Conservation (phyloP, 2,888 invertebrate species). For the Napeogenes inachia region DNA sequence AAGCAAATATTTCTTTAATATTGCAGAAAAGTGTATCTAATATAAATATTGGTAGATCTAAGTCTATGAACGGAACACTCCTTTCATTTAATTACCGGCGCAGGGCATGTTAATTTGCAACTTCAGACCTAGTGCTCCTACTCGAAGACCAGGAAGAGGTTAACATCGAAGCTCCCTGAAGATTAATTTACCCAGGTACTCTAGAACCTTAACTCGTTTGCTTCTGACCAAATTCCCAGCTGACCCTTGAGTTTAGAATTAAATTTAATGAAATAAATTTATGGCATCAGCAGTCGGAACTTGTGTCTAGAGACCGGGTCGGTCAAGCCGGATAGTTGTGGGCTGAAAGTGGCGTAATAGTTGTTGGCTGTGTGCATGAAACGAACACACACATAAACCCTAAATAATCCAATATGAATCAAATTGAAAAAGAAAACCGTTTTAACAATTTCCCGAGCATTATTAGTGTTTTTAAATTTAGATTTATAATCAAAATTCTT, state of each 20-base stretch:
- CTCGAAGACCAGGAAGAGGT: conserved; percentile 60
- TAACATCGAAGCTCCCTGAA: conserved; percentile 75
- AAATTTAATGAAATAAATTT: conserved; percentile 76
- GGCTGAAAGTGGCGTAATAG: conserved; percentile 32
- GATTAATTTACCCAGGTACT: conserved; percentile 74
- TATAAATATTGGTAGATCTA: no score
- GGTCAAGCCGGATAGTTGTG: conserved; percentile 40
- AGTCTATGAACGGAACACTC: conserved; percentile 51
- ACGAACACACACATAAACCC: background rate
- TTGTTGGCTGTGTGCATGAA: conserved; percentile 6
- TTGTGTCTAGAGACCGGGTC: conserved; percentile 42
- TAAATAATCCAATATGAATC: no score
- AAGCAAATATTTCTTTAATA: no score
- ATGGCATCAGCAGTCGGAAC: conserved; percentile 59
- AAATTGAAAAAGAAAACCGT: no score
- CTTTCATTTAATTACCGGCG: conserved; percentile 68
- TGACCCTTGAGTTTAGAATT: conserved; percentile 69
- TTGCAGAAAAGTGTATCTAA: no score
- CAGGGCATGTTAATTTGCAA: conserved; percentile 73
- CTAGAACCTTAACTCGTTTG: conserved; percentile 74
- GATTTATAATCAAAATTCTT: no score
- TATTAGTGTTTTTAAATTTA: no score
- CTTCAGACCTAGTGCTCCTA: conserved; percentile 55
- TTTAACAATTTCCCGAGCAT: no score
- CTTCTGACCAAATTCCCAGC: conserved; percentile 69